These are phyloP conservation scores for Melanotaenia nigrans DNA, from an alignment of 2,797 vertebrate genomes.

Conservation along the genomic window DNA sequence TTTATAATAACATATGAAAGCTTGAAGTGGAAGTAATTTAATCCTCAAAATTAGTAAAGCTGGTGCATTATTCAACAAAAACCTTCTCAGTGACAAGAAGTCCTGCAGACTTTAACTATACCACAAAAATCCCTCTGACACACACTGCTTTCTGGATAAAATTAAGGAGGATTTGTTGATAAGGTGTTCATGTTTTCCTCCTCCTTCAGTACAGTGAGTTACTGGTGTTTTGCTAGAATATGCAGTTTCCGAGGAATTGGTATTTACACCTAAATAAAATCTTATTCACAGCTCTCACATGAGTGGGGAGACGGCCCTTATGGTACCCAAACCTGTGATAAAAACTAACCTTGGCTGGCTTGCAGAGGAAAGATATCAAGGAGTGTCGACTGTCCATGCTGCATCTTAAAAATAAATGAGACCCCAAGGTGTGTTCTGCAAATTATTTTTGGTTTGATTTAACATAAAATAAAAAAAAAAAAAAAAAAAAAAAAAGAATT, in stretches of 20 bases:
- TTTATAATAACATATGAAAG: neutral
- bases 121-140: no score
- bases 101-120: constrained; percentile 13
- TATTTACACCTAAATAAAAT: constrained; percentile 57
- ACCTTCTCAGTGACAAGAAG: constrained; percentile 33
- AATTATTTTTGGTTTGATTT: no score
- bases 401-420: no score
- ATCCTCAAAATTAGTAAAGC: neutral
- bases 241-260: constrained; percentile 9
- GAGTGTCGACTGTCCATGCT: no score
- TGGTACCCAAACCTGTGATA: constrained; percentile 26
- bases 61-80: constrained; percentile 37
- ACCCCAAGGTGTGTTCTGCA: no score
- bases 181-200: constrained; percentile 9
- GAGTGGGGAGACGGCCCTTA: constrained; percentile 20
- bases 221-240: constrained; percentile 21
- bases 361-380: no score
- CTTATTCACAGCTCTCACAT: constrained; percentile 41
- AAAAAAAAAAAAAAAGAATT: no score
- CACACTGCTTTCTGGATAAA: constrained; percentile 1
- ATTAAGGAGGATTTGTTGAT: constrained; percentile 26
- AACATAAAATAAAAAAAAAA: no score
- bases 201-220: constrained; percentile 1
- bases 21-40: neutral
- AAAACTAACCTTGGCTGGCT: neutral